phyloP scores from a whole-genome alignment of 2,797 vertebrate genomes.

The Luscinia megarhynchos region DNA sequence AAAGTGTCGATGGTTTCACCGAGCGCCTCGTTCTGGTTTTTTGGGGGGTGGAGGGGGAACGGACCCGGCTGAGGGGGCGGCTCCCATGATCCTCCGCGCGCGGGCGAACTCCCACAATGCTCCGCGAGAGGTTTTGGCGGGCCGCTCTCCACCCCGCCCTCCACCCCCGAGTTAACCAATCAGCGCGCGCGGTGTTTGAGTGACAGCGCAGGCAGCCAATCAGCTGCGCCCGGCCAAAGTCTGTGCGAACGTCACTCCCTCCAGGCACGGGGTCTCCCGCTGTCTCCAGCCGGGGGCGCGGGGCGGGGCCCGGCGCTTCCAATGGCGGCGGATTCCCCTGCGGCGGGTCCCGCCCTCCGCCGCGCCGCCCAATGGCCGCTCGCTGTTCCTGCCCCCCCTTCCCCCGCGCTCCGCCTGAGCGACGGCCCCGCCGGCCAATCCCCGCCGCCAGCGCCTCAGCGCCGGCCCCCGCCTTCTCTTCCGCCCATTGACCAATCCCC shows the following conservation, averaged over 20 bases:
- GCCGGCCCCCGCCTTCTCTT: background rate
- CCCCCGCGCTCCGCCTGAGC: background rate
- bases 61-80: background rate
- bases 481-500: background rate
- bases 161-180: background rate
- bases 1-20: background rate
- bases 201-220: background rate
- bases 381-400: background rate
- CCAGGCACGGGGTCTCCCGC: background rate
- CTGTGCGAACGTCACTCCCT: background rate
- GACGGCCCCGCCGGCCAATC: background rate
- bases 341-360: background rate
- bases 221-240: background rate
- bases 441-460: too few species aligned
- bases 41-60: background rate
- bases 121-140: background rate
- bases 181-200: accelerated
- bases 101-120: background rate
- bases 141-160: background rate
- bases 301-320: background rate
- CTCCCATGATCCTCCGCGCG: background rate
- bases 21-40: background rate
- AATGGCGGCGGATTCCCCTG: background rate
- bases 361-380: background rate
- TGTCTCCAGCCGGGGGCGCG: background rate